Evolutionary conservation across 2,113 vertebrate genomes (phyloP).

Genomic region (Clarias batrachus): DNA sequence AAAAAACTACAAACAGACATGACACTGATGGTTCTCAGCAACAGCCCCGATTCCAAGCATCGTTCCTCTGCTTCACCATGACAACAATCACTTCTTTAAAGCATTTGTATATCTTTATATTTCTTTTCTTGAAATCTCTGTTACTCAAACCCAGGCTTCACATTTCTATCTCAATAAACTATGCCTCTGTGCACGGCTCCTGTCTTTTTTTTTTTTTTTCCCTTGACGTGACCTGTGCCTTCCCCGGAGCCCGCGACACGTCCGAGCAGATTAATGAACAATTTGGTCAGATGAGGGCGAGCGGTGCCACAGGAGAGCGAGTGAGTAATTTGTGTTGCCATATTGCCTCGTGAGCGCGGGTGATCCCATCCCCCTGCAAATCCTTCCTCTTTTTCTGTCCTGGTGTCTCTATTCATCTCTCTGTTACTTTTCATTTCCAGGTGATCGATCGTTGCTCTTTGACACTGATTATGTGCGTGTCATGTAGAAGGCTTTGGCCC

Average conservation of each 20-base stretch:
- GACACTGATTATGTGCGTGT: constrained; percentile 43
- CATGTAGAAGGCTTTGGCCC: constrained; percentile 31
- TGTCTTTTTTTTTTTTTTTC: not conserved
- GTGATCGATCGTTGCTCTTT: constrained; percentile 40
- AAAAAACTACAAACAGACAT: not conserved
- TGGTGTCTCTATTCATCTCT: not conserved
- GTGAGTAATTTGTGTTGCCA: constrained; percentile 63
- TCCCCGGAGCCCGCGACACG: constrained; percentile 61
- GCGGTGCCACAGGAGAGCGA: constrained; percentile 54
- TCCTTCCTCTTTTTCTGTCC: constrained; percentile 9
- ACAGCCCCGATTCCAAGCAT: too few species aligned
- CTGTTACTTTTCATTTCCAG: constrained; percentile 33
- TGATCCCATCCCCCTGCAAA: constrained; percentile 24
- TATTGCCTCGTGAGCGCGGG: constrained; percentile 51
- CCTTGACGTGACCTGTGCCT: constrained; percentile 55
- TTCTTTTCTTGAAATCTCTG: not conserved
- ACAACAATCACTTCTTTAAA: constrained; percentile 11
- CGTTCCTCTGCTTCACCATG: not conserved
- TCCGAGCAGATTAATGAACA: constrained; percentile 68
- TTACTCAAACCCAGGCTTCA: constrained; percentile 9
- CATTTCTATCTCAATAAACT: constrained; percentile 8
- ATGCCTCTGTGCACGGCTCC: not conserved
- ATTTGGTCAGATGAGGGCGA: constrained; percentile 60
- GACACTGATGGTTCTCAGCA: not conserved
- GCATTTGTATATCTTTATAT: not conserved